A percentile compares a stretch with the other conserved stretches of the same genome.
These are phyloP conservation scores for Vanessa cardui DNA, from an alignment of 2,888 invertebrate genomes.

Conservation along the genomic window DNA sequence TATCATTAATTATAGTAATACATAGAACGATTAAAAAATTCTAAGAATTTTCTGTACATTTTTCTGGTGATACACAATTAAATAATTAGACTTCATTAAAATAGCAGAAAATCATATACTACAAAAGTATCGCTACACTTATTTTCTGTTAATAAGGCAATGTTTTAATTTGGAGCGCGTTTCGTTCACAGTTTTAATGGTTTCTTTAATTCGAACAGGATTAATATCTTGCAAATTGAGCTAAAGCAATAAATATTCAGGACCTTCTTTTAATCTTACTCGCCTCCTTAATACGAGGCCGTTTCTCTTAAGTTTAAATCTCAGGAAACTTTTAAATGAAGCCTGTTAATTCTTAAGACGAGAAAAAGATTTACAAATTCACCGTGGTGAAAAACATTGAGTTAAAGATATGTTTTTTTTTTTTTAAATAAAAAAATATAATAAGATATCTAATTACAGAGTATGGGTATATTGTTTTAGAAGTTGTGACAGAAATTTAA, in stretches of 20 bases:
- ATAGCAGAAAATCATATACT: no score
- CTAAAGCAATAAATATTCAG: constrained; percentile 53
- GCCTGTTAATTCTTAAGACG: constrained; percentile 5
- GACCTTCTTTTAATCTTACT: constrained; percentile 45
- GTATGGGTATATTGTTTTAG: no score
- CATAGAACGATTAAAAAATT: no score
- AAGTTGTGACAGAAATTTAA: no score
- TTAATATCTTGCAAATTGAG: constrained; percentile 55
- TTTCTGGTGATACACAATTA: no score
- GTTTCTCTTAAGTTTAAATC: constrained; percentile 42
- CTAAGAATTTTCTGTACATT: no score
- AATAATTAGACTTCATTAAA: no score
- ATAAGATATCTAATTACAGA: no score
- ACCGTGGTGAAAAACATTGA: neutral
- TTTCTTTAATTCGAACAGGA: constrained; percentile 46
- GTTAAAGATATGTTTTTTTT: no score
- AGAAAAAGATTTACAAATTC: constrained; percentile 3
- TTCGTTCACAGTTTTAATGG: constrained; percentile 35
- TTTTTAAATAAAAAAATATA: no score
- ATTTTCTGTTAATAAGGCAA: neutral
- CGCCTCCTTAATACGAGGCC: constrained; percentile 41
- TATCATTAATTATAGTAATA: no score
- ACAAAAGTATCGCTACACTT: neutral
- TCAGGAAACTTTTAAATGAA: constrained; percentile 31
- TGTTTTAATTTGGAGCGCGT: neutral